Evolutionary conservation across 2,113 vertebrate species (phyloP).

Genomic region (Sisor rabdophorus): DNA sequence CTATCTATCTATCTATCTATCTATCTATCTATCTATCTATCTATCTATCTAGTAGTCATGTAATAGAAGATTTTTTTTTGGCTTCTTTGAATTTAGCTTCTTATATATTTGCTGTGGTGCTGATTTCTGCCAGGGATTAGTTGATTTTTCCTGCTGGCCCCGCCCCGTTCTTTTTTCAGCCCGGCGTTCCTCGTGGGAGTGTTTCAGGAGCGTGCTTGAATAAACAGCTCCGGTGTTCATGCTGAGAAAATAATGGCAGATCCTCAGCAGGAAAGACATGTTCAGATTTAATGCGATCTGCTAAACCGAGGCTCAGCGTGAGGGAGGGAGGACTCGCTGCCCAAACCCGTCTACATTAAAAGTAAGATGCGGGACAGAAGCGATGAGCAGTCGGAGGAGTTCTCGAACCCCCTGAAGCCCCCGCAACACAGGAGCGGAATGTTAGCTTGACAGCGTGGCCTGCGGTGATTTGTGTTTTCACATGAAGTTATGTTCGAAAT

Average conservation of each 20-base stretch:
- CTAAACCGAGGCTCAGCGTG: constrained; percentile 52
- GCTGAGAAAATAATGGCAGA: constrained; percentile 51
- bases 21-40: no score
- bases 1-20: no score
- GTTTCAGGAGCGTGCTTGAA: constrained; percentile 52
- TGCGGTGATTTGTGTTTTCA: background rate
- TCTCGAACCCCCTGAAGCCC: no score
- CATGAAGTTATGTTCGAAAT: background rate
- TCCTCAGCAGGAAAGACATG: constrained; percentile 23
- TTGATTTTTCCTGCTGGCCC: background rate
- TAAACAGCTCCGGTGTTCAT: constrained; percentile 54
- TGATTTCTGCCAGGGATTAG: background rate
- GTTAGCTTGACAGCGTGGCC: background rate
- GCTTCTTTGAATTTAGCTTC: background rate
- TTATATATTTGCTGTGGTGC: background rate
- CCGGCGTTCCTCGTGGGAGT: background rate
- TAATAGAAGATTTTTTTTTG: no score
- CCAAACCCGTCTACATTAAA: constrained; percentile 38
- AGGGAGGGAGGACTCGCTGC: constrained; percentile 35
- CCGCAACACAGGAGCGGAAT: background rate
- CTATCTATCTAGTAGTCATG: no score
- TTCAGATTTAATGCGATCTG: constrained; percentile 47
- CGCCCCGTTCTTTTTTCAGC: background rate
- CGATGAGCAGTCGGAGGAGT: background rate
- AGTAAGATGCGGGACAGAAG: constrained; percentile 42